Evolutionary conservation across 2,113 vertebrate species (phyloP), one percentile per base, ranked within the genome.

Genomic region (Hiodon tergisus): DNA sequence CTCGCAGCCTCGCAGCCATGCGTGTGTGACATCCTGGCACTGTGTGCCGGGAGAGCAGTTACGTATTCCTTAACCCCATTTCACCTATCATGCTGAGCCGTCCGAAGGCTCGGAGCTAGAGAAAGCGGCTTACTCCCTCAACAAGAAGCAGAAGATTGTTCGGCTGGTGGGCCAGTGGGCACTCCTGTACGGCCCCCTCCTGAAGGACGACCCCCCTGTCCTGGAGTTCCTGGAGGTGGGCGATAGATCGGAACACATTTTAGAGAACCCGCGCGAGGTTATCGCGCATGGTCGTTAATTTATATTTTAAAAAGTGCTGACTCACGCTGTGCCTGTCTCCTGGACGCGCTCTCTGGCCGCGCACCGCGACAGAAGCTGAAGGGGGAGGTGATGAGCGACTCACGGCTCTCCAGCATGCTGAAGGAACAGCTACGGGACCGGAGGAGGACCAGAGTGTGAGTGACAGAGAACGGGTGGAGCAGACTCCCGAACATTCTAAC

Each of bases 111-210:
- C 92, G 0, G 96, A 97, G 73, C 92, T 91, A 85, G 96, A 99
- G 76, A 92, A 91, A 48, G 89, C 88, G 3, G 76, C 89, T 13
- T 99, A 94, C 7, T 4, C 93, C 48, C 87, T 95, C 77, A 91
- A 87, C 77, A 91, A 91, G 71, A 92, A 94, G 10, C 94, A 95
- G 78, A 97, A 94, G 82, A 92, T 98, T 70, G 89, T 99, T 80
- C 90, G 91, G 47, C 86, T 98, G 54, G 91, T 96, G 0, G 86
- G 90, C 83, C 95, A 93, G 74, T 98, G 95, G 97, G 93, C 96
- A 86, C 87, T 89, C 60, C 88, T 98, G 65, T 97, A 89, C 0
- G 91, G 94, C 70, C 84, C 86, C 6, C 85, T 91, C 81, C 90
- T 98, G 76, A 93, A 91, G 78, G 89, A 92, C 0, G 95, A 99